Base-by-base conservation (phyloP, 2,113 vertebrate species). In the Pelecanoides urinatrix region DNA sequence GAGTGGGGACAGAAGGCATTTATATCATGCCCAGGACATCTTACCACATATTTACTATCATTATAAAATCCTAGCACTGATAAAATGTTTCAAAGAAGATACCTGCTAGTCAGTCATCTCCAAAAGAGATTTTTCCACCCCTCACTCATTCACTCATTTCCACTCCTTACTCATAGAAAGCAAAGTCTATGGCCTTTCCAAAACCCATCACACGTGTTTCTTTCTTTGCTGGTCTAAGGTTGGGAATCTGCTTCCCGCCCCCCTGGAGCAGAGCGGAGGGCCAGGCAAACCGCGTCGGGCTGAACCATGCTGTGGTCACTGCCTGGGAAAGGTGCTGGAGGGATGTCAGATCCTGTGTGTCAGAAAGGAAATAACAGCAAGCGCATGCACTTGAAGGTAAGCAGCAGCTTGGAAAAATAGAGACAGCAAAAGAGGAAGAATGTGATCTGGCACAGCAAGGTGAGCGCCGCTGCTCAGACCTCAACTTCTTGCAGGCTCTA, bases 401-500 rank as follows among this genome's bases (percentile, higher is more conserved):
- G 75, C 19, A 96, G 49, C 59, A 88, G 29, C 36, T 56, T 84
- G 38, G 52, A 12, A 91, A 95, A 95, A 74, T 0, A 56, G 11
- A 17, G 67, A 42, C 8, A 30, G 63, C 20, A 53, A 36, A 88
- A 66, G 27, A 68, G 13, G 44, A 7, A 83, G 36, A 44, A 56
- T 7, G 52, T 29, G 61, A 78, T 16, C 16, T 68, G 30, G 73
- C 56, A 66, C 0, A 1, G 36, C 55, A 38, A 61, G 55, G 21
- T 6, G 2, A 86, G 26, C 1, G 1, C 15, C 18, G 49, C 50
- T 47, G 61, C 49, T 78, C 53, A 55, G 40, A 59, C 15, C 16
- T 4, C 2, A 7, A 3, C 9, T 47, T 52, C 36, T 74, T 0
- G 0, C 12, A 72, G 38, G 29, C 14, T 68, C 6, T 14, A 6